Evolutionary conservation across 2,888 invertebrate species (phyloP), one percentile per base, ranked within the genome.

Genomic region (Linnaemya vulpina): DNA sequence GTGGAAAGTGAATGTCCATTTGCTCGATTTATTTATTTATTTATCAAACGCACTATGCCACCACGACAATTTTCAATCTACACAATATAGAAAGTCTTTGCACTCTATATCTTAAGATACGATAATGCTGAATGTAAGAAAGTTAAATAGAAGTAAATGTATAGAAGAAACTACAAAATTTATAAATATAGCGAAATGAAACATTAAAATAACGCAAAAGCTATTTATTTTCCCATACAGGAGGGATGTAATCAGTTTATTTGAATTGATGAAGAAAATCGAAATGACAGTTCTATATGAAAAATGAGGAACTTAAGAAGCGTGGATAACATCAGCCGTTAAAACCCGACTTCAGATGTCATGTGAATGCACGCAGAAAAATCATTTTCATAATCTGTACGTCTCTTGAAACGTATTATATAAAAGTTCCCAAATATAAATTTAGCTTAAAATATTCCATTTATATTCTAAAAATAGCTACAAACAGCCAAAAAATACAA

Each of bases 21-120:
- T 53, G 25, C 43, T 25, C 49, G 10, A 53, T 75, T 75, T 63
- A 60, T 73, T 60, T 63, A 60, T 73, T 60, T 73, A 43, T 53
- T 75, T 65, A 53, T 20, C 40, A 65, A 75, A 65, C n/a, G 43
- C 53, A 51, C 40, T 43, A 63, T 53, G 51, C 25, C 43, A 62
- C 7, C 60, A 71, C 17, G 13, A 17, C 7, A 22, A 38, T 11
- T 38, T 22, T 11, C 35, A 35, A 15, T 46, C 17, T 30, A 10
- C 35, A 30, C 30, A 60, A 13, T 15, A 25, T 8, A 43, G 8
- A 1, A 43, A 17, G 8, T 63, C 22, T 8, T 20, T 43, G 11
- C 7, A 7, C 20, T 40, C 15, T 63, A 38, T 38, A 1, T 40
- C 1, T 68, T 11, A 30, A 30, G 17, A 22, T 15, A 46, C 46